These are phyloP conservation scores for Echinarachnius parma DNA, from an alignment of 53 echinoderm and acorn worm genomes.

Conservation along the genomic window DNA sequence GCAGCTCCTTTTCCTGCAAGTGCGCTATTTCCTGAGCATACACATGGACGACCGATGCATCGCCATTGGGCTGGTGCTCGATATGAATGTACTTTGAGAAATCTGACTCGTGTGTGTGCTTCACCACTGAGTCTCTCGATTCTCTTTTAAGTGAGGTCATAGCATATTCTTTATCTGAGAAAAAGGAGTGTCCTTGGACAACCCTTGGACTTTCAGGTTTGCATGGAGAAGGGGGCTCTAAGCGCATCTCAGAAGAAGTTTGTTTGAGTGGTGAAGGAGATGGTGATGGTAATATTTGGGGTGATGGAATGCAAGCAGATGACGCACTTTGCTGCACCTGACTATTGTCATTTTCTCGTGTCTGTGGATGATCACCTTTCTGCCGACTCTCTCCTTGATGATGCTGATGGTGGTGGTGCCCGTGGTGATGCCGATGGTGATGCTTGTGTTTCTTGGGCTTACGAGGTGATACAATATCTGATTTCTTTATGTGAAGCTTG, in stretches of 20 bases:
- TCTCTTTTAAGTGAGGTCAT: background rate
- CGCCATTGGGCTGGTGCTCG: slow-evolving; percentile 86
- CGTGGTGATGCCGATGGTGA: slow-evolving; percentile 77
- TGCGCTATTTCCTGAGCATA: slow-evolving; percentile 85
- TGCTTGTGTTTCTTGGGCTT: slow-evolving; percentile 86
- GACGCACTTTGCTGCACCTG: background rate
- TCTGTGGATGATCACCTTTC: background rate
- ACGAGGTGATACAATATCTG: slow-evolving; percentile 54
- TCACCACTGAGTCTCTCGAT: background rate
- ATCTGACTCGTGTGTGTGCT: slow-evolving; percentile 26
- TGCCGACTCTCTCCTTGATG: slow-evolving; percentile 28
- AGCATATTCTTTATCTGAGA: slow-evolving; percentile 17
- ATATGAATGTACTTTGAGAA: slow-evolving; percentile 88
- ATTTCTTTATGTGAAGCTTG: slow-evolving; percentile 92
- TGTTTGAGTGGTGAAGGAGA: slow-evolving; percentile 30
- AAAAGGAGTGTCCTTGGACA: background rate
- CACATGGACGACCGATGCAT: slow-evolving; percentile 89
- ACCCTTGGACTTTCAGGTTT: background rate
- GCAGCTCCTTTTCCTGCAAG: slow-evolving; percentile 70
- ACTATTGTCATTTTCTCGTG: background rate
- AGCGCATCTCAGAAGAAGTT: slow-evolving; percentile 3
- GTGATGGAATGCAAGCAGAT: slow-evolving; percentile 3
- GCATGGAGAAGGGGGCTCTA: slow-evolving; percentile 9
- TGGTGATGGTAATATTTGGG: slow-evolving; percentile 30
- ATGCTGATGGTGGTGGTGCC: slow-evolving; percentile 64